These are phyloP conservation scores for Trichomalopsis sarcophagae DNA, from an alignment of 1,140 invertebrate species.

Conservation along the genomic window DNA sequence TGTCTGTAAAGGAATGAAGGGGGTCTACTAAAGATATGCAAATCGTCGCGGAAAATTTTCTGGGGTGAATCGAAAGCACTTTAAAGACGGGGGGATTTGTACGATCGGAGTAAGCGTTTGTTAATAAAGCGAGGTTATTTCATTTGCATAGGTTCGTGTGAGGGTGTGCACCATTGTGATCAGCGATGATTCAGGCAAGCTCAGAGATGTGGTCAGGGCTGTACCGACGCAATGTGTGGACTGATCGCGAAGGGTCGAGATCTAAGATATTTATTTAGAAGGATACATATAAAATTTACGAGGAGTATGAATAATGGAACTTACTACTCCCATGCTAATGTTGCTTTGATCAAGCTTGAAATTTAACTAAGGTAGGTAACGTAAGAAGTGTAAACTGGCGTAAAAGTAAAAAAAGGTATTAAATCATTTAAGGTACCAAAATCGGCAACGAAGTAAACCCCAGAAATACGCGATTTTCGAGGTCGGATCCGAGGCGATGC, in stretches of 20 bases:
- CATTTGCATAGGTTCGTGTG: constrained; percentile 3
- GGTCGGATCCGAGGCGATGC: no score
- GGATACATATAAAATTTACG: constrained; percentile 2
- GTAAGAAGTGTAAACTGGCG: no score
- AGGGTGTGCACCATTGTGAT: background rate
- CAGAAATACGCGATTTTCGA: no score
- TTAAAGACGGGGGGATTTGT: background rate
- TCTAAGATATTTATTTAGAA: background rate
- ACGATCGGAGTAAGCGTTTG: background rate
- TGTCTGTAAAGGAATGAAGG: background rate
- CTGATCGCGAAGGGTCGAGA: no score
- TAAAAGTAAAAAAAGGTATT: no score
- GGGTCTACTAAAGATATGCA: constrained; percentile 18
- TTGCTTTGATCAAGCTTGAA: background rate
- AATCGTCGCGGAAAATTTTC: constrained; percentile 14
- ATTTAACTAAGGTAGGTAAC: background rate
- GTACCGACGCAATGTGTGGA: background rate
- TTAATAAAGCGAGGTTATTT: constrained; percentile 19
- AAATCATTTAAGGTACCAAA: no score
- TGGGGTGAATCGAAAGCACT: background rate
- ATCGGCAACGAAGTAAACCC: no score
- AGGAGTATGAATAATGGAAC: no score
- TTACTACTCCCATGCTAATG: no score
- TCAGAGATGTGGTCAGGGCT: background rate
- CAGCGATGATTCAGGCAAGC: background rate